A percentile compares a stretch with the other conserved stretches of the same genome.
These are phyloP conservation scores for Sphinx pinastri DNA, from an alignment of 2,888 invertebrate genomes.

Conservation along the genomic window DNA sequence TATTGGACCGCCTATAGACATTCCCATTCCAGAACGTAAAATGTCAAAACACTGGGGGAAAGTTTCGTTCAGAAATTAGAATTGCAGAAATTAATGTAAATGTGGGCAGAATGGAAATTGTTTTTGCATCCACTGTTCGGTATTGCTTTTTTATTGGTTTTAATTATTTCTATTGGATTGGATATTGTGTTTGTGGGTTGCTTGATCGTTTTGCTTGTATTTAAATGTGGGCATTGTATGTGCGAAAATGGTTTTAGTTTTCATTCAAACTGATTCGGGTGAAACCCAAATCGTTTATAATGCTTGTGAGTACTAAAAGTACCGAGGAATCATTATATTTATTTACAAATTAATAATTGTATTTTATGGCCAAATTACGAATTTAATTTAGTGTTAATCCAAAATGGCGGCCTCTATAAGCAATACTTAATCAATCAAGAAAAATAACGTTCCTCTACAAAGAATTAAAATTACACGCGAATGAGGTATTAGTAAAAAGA, in stretches of 20 bases:
- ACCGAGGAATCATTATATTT: too few relatives aligned
- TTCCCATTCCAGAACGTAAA: constrained; percentile 13
- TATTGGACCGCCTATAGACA: constrained; percentile 43
- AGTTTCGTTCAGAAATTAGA: constrained; percentile 20
- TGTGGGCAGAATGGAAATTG: not conserved
- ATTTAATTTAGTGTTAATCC: too few relatives aligned
- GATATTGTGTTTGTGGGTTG: too few relatives aligned
- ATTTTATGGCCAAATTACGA: too few relatives aligned
- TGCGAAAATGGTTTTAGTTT: too few relatives aligned
- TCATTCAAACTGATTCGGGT: too few relatives aligned
- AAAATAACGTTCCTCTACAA: not conserved
- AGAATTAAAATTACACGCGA: constrained; percentile 45
- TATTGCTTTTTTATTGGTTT: constrained; percentile 28
- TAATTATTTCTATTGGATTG: not conserved
- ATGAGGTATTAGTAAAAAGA: constrained; percentile 47
- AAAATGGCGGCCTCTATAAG: not conserved
- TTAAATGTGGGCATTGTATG: too few relatives aligned
- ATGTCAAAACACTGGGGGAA: constrained; percentile 23
- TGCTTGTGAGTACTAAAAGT: too few relatives aligned
- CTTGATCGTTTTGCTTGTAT: too few relatives aligned
- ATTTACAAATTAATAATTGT: too few relatives aligned
- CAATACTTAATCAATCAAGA: not conserved
- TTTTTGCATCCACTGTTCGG: constrained; percentile 25
- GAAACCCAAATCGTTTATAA: too few relatives aligned
- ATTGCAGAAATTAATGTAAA: constrained; percentile 20